Base-by-base conservation (phyloP, 2,888 invertebrate species). In the Lasioglossum pauxillum region DNA sequence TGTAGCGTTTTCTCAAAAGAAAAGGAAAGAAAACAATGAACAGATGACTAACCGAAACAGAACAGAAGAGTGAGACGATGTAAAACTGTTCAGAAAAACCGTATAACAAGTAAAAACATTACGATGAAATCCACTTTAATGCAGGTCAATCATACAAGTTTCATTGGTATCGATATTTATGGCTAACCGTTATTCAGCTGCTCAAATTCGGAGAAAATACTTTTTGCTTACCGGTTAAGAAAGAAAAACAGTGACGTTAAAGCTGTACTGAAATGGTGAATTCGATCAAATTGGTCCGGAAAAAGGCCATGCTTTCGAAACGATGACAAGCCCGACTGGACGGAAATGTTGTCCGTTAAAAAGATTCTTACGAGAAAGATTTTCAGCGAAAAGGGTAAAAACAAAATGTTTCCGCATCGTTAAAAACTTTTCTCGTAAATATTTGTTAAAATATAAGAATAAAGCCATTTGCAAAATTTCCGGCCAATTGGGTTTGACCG, bases 81-180 rank as follows among this genome's bases (percentile, higher is more conserved):
- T 23, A 14, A 46, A 78, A 74, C 31, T 35, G 53, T 44, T 14
- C 44, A 4, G 19, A 57, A 57, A 8, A 60, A 38, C 60, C 41
- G 71, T 27, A 64, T 19, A 75, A 69, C 41, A 27, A n/a, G 35
- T 44, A 44, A 1, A 19, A 49, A 31, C 35, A 77, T 53, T 57
- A 10, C 57, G 14, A 16, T 57, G 60, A 16, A 49, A 31, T 12
- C 57, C 35, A 31, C 41, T 31, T 12, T 46, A 38, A 38, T 19
- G 5, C n/a, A 38, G 27, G 10, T 74, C n/a, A 23, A 46, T n/a
- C 57, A 10, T 64, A 74, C n/a, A 64, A 14, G 19, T 14, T 49
- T n/a, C 3, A 23, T 27, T 19, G 71, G 57, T 75, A 69, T 49
- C n/a, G 2, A 73, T n/a, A 46, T 77, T 19, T 77, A 84, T 83